Base-by-base conservation (phyloP, 30 jellyfish, hydroid and myxozoan genomes). In the Haliclystus octoradiatus region DNA sequence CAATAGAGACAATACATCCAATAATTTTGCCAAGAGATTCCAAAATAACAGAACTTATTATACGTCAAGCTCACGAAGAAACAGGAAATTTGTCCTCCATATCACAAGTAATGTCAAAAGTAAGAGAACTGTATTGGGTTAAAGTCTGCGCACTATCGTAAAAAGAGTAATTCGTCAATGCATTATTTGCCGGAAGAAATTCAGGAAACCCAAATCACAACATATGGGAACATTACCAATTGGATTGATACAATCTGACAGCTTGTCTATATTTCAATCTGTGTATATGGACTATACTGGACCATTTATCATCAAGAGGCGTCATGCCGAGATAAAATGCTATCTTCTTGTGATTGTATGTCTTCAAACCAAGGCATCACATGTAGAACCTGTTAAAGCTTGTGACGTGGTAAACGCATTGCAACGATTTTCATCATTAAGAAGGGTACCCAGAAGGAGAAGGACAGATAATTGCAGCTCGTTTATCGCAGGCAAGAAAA, bases 351-450 rank as follows among this genome's bases (percentile, higher is more conserved):
- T 40, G 57, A 40, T 40, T 40, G 57, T 40, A 9, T 40, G 57
- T 19, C 57, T 40, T 40, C 57, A 40, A 40, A 40, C 57, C 57
- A 40, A 40, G 57, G 57, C 57, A 40, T 40, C 57, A 9, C 57
- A 40, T 40, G 57, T 40, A 19, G 57, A 40, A 40, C 57, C 57
- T 19, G 57, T 40, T 19, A 9, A 40, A 19, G 19, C 9, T 40
- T 5, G 19, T 5, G 57, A 40, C 19, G 14, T 40, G 57, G 19
- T 40, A 9, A 40, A 40, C 57, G 57, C 57, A 40, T 40, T 40
- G 19, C 57, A 40, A 40, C 9, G 57, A 40, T 40, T 40, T 40
- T 40, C 57, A 5, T 40, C 57, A 19, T 19, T 40, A 9, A 40
- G 57, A 40, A 40, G 57, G 57, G 57, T 40, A 5, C 57, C 57